Evolutionary conservation across 2,888 invertebrate genomes (phyloP), one percentile per base, ranked within the genome.

Genomic region (Athalia circularis): DNA sequence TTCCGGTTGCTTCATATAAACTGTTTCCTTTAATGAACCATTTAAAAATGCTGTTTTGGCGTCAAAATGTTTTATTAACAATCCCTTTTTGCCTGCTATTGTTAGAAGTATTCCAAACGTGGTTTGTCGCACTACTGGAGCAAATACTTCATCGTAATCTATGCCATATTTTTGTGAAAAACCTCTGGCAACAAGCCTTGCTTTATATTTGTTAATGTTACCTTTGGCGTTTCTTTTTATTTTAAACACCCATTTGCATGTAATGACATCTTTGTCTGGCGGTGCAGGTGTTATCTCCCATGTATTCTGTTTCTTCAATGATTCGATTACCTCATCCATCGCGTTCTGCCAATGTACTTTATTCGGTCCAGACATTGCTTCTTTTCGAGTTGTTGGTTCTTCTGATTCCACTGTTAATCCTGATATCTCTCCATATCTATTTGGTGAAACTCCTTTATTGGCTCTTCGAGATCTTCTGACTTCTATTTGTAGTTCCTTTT

Each of bases 31-130:
- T 43, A 85, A 54, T 43, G 82, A 78, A 0, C 84, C 84, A 77
- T 86, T 84, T 0, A 85, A 70, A 62, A 85, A 86, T 3, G 86
- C 86, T 54, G 84, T 85, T 78, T 84, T 82, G 1, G 83, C 85
- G 77, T 85, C 84, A 1, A 80, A 77, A 68, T 83, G 82, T 48
- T 77, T 65, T 15, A 83, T 70, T 9, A 64, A 48, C 13, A 80
- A 74, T 48, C 77, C 65, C 76, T 78, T 65, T 59, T 15, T 43
- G 52, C 80, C 81, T 29, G 82, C 82, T 50, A 84, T 48, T 68
- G 84, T 64, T 45, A 86, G 81, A 9, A 86, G 68, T n/a, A 77
- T 75, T 68, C 86, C 65, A 47, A 86, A 68, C 11, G 84, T 84
- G 45, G 81, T 78, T 74, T 83, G 83, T 52, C 81, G 80, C 7